Base-by-base conservation (phyloP, 1,140 invertebrate species). In the Anastrepha obliqua region DNA sequence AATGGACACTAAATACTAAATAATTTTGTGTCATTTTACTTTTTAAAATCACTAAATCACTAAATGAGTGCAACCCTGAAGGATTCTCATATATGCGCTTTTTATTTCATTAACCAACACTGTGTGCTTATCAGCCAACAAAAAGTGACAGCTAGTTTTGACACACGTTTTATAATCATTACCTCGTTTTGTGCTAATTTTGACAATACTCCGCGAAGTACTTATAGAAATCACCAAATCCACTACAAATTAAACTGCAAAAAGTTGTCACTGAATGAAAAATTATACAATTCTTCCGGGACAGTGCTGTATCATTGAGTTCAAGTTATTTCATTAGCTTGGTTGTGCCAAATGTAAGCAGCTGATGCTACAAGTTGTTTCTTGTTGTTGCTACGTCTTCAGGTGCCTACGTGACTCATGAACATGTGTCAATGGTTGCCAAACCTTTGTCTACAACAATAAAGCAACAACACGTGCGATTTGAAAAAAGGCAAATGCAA, bases 351-450 rank as follows among this genome's bases (percentile, higher is more conserved):
- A 51, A 55, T 20, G n/a, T 17, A 42, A 55, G n/a, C 74, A 81
- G 44, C 74, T 81, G 74, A 81, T 81, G n/a, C 44, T 9, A 55
- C 47, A 17, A 81, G 74, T 29, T 62, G 60, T 29, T 29, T 29
- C 29, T 29, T 29, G 29, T 29, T 67, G 44, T 70, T 42, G 65
- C 74, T 55, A 17, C n/a, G 47, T 0, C 3, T 58, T 81, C 74
- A 81, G 74, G 74, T 86, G 91, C 91, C 91, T 92, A 92, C 91
- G 91, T 92, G 91, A 92, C 91, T 92, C 91, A 91, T 90, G 92
- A 89, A 85, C 90, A 90, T 88, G 91, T 92, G 91, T 91, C 91
- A 92, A 92, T 92, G 91, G 91, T 91, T 42, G 51, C 15, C 65
- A 62, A 86, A 70, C 86, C 15, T 58, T 29, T 86, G 51, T 86